A percentile compares a stretch with the other conserved stretches of the same genome.
These are phyloP conservation scores for Phortica magna DNA, from an alignment of 2,888 invertebrate species.

Conservation along the genomic window DNA sequence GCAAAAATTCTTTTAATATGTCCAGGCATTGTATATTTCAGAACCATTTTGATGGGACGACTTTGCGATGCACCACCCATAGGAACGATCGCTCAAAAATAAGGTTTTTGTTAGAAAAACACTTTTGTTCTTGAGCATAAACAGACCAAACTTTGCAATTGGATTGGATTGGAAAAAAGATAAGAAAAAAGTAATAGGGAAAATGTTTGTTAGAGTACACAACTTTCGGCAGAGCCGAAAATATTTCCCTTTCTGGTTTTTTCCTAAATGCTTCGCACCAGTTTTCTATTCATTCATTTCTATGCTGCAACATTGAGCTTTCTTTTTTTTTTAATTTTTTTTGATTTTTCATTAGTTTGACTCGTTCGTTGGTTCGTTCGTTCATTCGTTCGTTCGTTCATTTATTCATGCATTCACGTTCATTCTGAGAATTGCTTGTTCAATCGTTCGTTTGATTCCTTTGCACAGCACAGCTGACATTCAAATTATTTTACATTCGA, in stretches of 20 bases:
- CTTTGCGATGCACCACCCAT: too few species aligned
- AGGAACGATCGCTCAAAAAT: too few species aligned
- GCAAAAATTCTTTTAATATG: too few species aligned
- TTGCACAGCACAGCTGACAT: conserved; percentile 48
- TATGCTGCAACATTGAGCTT: conserved; percentile 8
- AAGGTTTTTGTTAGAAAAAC: too few species aligned
- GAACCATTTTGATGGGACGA: too few species aligned
- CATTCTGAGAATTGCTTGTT: conserved; percentile 34
- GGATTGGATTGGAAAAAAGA: too few species aligned
- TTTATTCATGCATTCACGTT: conserved; percentile 40
- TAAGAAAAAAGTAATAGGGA: too few species aligned
- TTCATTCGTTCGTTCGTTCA: conserved; percentile 46
- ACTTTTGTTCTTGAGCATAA: too few species aligned
- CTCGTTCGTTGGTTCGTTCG: conserved; percentile 46
- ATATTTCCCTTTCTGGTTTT: not conserved
- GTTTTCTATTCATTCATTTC: conserved; percentile 13
- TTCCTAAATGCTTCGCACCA: conserved; percentile 32
- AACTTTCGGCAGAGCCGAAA: too few species aligned
- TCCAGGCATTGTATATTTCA: too few species aligned
- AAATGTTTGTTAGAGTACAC: too few species aligned
- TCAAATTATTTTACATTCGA: conserved; percentile 60
- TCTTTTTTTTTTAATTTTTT: not conserved
- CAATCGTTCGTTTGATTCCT: conserved; percentile 53
- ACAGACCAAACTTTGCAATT: too few species aligned
- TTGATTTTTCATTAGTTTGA: not conserved